Conservation (phyloP, 2,113 vertebrate species). For the Pyxicephalus adspersus region DNA sequence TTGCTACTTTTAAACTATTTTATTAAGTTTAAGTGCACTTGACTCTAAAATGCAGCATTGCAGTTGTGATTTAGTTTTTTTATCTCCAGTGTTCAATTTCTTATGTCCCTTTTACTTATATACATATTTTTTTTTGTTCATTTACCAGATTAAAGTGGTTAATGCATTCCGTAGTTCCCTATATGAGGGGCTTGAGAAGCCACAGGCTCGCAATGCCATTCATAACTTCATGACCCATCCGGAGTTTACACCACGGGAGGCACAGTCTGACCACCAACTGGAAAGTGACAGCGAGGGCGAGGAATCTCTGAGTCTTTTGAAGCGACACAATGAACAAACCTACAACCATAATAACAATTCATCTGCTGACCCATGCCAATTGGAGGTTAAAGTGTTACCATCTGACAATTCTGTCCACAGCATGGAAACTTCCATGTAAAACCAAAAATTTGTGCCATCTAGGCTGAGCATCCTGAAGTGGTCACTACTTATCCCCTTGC, state of each 20-base stretch:
- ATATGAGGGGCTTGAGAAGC: constrained; percentile 87
- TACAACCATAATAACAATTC: constrained; percentile 76
- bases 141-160: constrained; percentile 94
- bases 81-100: background rate
- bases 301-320: constrained; percentile 62
- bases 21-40: no score
- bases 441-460: background rate
- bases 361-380: constrained; percentile 67
- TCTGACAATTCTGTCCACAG: constrained; percentile 72
- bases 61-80: background rate
- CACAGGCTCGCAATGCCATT: constrained; percentile 90
- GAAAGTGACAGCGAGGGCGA: constrained; percentile 78
- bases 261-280: constrained; percentile 78
- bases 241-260: constrained; percentile 87
- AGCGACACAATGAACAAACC: constrained; percentile 59
- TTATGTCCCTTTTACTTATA: background rate
- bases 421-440: constrained; percentile 78
- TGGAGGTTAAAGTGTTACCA: constrained; percentile 62
- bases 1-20: background rate
- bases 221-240: constrained; percentile 97
- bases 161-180: constrained; percentile 95
- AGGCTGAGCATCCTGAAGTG: constrained; percentile 2
- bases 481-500: constrained; percentile 55
- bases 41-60: no score
- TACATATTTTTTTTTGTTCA: constrained; percentile 60